These are phyloP conservation scores for Gymnocheta viridis DNA, from an alignment of 2,888 invertebrate species.

Conservation along the genomic window DNA sequence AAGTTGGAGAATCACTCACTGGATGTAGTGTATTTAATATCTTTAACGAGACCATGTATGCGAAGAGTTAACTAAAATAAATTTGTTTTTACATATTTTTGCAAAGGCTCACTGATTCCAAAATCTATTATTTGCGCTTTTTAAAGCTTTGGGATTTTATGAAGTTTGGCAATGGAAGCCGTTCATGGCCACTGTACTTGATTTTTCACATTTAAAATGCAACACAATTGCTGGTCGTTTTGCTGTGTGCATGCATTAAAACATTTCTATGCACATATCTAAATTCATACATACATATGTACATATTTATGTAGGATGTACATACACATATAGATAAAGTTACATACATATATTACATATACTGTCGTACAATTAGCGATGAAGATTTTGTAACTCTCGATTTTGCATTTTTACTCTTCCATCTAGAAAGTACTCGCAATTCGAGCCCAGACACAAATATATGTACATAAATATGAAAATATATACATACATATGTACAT, in stretches of 20 bases:
- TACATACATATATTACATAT: not conserved
- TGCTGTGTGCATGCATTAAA: not conserved
- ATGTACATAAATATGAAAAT: not conserved
- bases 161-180: not conserved
- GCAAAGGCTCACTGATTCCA: too few species aligned
- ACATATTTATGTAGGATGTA: not conserved
- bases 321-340: not conserved
- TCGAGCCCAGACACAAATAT: too few species aligned
- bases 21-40: too few species aligned
- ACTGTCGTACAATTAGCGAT: not conserved
- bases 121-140: too few species aligned
- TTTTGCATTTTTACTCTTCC: conserved; percentile 42
- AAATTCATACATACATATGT: not conserved
- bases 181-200: conserved; percentile 24
- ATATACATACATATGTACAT: not conserved
- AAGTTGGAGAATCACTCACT: too few species aligned
- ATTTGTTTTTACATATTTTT: too few species aligned
- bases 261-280: not conserved
- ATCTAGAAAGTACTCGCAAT: conserved; percentile 5
- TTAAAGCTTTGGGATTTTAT: not conserved
- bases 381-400: conserved; percentile 49
- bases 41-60: too few species aligned
- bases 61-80: too few species aligned
- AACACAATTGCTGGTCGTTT: conserved; percentile 23
- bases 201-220: conserved; percentile 6